Evolutionary conservation across 2,888 invertebrate species (phyloP), one percentile per base, ranked within the genome.

Genomic region (Andrena haemorrhoa): DNA sequence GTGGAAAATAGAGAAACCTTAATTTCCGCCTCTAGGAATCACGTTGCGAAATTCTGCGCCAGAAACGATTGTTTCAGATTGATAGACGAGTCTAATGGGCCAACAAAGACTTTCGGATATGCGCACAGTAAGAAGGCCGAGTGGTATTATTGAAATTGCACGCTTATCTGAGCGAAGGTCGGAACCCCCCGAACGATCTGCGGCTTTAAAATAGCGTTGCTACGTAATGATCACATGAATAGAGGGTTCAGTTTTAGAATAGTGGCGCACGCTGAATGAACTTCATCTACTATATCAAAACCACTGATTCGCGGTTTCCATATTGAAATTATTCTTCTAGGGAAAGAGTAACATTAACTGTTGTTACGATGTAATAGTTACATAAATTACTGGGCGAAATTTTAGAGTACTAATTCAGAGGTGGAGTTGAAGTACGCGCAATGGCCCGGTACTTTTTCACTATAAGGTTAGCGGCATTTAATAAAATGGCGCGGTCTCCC

Each of bases 141-240:
- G 61, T 61, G 51, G 58, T 60, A 66, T 68, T 63, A 75, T 68
- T 63, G 78, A 69, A 68, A 56, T 69, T 68, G 53, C 53, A 66
- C 63, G 53, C 61, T 79, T 75, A 63, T 75, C 75, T 69, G 75
- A n/a, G 61, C 41, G 78, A 79, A 79, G 75, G 78, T 79, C 75
- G 61, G 31, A 68, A 77, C 61, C 35, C 56, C 56, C 61, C 53
- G 63, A 75, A 56, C 68, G 77, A 74, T 74, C 74, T 66, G 66
- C 56, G n/a, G 68, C 66, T 65, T 66, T 66, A 78, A 80, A 78
- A 80, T 80, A 80, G 72, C 80, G 47, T 47, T 71, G 53, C 78
- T 78, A 72, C 80, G 77, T 65, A 80, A 80, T 35, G 72, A 66
- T 80, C 80, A 78, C 72, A 76, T 80, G 72, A 72, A 78, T 80